These are phyloP conservation scores for Trissolcus japonicus DNA, from an alignment of 2,888 invertebrate species.

Conservation along the genomic window DNA sequence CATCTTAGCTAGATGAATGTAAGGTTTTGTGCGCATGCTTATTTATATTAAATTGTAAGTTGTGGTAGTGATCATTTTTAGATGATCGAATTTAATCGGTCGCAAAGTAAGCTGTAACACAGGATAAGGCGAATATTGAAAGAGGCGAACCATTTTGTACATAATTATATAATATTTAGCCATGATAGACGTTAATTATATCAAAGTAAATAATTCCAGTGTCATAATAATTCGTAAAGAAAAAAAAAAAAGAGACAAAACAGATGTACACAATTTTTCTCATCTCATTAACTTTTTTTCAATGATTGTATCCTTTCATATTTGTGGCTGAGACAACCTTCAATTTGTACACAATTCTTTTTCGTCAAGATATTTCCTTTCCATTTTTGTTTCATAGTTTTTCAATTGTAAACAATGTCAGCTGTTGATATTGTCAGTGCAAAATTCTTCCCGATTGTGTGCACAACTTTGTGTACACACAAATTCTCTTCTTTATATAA, in stretches of 20 bases:
- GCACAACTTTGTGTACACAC: no score
- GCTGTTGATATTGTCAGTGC: no score
- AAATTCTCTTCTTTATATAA: no score
- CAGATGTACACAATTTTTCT: conserved; percentile 43
- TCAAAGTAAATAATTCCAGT: conserved; percentile 58
- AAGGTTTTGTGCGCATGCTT: conserved; percentile 54
- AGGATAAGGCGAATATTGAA: conserved; percentile 26
- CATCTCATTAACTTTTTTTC: conserved; percentile 29
- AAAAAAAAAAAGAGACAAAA: background rate
- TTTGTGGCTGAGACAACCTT: background rate
- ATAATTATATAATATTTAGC: conserved; percentile 60
- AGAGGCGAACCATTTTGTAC: conserved; percentile 58
- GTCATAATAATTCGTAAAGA: conserved; percentile 59
- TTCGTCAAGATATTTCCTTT: no score
- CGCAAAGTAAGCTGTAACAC: conserved; percentile 28
- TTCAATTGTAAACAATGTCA: no score
- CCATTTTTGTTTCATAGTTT: no score
- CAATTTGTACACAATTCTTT: conserved; percentile 6
- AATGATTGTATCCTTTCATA: conserved; percentile 14
- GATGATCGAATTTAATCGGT: conserved; percentile 38
- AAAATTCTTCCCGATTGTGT: no score
- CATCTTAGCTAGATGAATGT: conserved; percentile 45
- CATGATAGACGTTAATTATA: conserved; percentile 58
- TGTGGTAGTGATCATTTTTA: conserved; percentile 50
- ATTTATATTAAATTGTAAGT: conserved; percentile 57